phyloP scores from a whole-genome alignment of 2,113 vertebrate genomes.

The Recurvirostra avosetta region DNA sequence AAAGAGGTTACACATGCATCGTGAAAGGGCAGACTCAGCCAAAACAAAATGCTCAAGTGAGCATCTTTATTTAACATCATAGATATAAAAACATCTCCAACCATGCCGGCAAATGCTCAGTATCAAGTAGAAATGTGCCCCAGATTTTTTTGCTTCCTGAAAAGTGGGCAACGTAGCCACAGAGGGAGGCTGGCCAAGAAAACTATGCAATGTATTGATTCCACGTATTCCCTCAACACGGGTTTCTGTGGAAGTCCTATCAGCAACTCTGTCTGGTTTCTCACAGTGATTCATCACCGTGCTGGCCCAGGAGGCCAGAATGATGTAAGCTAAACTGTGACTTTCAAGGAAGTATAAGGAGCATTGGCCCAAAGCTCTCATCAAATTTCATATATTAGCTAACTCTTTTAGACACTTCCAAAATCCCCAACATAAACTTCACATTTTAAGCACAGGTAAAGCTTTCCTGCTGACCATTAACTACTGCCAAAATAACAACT shows the following conservation, averaged over 20 bases:
- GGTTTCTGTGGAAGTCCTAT: background rate
- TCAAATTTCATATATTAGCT: background rate
- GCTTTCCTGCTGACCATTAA: background rate
- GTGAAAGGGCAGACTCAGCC: constrained; percentile 45
- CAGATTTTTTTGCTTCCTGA: background rate
- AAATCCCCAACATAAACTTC: background rate
- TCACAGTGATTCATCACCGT: background rate
- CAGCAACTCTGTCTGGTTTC: background rate
- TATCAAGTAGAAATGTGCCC: background rate
- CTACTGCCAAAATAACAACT: background rate
- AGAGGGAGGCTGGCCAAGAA: background rate
- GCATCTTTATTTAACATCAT: background rate
- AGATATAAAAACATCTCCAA: constrained; percentile 9
- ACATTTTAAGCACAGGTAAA: background rate
- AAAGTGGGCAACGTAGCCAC: background rate
- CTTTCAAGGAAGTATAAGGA: background rate
- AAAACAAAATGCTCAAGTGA: constrained; percentile 29
- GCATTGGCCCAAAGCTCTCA: background rate
- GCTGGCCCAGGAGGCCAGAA: background rate
- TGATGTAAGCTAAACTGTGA: background rate
- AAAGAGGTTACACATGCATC: constrained; percentile 5
- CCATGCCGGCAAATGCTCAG: background rate
- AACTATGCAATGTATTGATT: background rate
- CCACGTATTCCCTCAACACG: background rate
- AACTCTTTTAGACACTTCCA: background rate